Evolutionary conservation across 2,888 invertebrate species (phyloP), one percentile per base, ranked within the genome.

Genomic region (Ichneumon xanthorius): DNA sequence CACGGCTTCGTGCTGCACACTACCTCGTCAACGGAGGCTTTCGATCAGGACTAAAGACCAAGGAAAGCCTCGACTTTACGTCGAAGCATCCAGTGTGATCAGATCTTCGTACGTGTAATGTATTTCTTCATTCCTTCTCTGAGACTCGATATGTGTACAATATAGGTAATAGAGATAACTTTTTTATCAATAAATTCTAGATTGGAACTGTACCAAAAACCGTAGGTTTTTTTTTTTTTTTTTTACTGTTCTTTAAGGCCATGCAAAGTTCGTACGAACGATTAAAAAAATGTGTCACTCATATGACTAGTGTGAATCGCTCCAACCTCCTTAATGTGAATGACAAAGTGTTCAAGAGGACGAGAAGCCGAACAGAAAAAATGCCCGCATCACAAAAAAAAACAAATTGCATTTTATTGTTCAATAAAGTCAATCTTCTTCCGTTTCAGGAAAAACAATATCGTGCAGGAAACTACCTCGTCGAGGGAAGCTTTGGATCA

Each of bases 391-490:
- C 37, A 1, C 4, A 2, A 7, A 37, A 37, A 37, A 4, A 37
- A 7, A 7, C 22, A 22, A 22, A 1, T 22, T 4, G 37, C 7
- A 37, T 0, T 9, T 22, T 22, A 22, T 22, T 40, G 9, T 9
- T 40, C 40, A 9, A 9, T 9, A 2, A 40, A 40, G 40, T 40
- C 40, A 40, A 40, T 40, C 9, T 9, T 40, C 9, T 40, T 40
- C 2, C 40, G 9, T 40, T 78, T 16, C 63, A 88, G 88, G 82
- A 61, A 16, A 77, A 26, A 80, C 4, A 82, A 71, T 16, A 76
- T 85, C 53, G 80, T 67, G 4, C 37, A 88, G 82, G 87, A 89
- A 76, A 88, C 88, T n/a, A 85, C 84, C 65, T 89, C 88, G 6
- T 88, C 87, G 30, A 82, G 14, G 82, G 88, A 88, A 79, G 79